Percentiles rank a stretch among this genome's conserved stretches.
Conservation (phyloP, 2,113 vertebrate genomes). For the Prolemur simus region DNA sequence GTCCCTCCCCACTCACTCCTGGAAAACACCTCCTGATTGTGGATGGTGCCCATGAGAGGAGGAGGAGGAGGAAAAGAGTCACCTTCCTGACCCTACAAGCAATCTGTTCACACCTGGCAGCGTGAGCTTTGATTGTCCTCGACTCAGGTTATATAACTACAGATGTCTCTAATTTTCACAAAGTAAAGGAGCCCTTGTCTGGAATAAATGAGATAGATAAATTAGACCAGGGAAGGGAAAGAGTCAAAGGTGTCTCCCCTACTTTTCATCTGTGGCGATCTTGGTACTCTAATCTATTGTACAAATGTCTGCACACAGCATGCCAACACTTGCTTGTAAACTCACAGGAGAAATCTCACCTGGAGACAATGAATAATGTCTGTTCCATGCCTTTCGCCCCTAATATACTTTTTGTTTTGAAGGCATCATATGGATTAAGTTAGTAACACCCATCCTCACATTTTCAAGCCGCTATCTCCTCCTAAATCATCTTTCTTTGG, state of each 20-base stretch:
- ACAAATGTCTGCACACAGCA: conserved; percentile 83
- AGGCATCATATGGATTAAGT: conserved; percentile 90
- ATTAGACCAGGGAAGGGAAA: conserved; percentile 67
- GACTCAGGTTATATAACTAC: conserved; percentile 25
- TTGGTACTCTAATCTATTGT: conserved; percentile 80
- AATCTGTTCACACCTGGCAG: conserved; percentile 47
- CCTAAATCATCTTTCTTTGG: conserved; percentile 85
- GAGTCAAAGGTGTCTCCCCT: conserved; percentile 72
- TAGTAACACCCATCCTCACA: conserved; percentile 88
- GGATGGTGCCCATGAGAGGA: conserved; percentile 4
- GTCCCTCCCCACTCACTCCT: background rate
- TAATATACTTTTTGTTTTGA: conserved; percentile 79
- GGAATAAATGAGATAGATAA: conserved; percentile 80
- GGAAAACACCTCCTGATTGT: conserved; percentile 52
- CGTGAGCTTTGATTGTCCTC: conserved; percentile 32
- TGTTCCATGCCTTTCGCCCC: conserved; percentile 81
- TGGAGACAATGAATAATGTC: conserved; percentile 86
- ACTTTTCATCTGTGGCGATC: conserved; percentile 79
- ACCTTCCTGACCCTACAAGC: conserved; percentile 49
- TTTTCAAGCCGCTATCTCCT: conserved; percentile 81
- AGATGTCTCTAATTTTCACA: conserved; percentile 79
- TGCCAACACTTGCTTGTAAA: conserved; percentile 82
- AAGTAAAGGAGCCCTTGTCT: conserved; percentile 73
- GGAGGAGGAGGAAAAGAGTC: background rate
- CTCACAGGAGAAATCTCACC: conserved; percentile 83